Evolutionary conservation across 2,113 vertebrate genomes (phyloP).

Genomic region (Urocynchramus pylzowi): DNA sequence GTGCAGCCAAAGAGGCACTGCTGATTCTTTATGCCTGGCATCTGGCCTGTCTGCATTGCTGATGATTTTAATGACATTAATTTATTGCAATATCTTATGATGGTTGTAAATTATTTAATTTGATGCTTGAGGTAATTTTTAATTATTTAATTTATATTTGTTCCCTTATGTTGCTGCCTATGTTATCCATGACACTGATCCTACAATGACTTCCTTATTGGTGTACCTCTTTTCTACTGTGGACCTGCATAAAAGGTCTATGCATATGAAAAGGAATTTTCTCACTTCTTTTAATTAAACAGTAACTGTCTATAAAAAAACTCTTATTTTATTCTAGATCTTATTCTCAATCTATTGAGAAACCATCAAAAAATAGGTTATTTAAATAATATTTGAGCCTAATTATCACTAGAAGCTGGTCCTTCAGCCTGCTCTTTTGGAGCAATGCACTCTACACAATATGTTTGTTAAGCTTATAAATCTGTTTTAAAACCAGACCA

Average conservation of each 20-base stretch:
- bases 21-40: not conserved
- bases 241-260: not conserved
- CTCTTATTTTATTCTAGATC: not conserved
- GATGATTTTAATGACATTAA: not conserved
- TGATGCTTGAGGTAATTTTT: not conserved
- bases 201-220: not conserved
- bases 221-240: not conserved
- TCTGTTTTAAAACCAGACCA: not conserved
- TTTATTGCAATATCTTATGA: not conserved
- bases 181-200: not conserved
- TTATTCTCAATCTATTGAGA: not conserved
- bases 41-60: not conserved
- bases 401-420: not conserved
- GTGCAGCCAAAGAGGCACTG: not conserved
- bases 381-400: not conserved
- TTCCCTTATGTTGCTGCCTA: not conserved
- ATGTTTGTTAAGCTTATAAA: not conserved
- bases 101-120: slow-evolving; percentile 34
- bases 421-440: not conserved
- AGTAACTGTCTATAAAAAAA: not conserved
- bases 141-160: slow-evolving; percentile 50
- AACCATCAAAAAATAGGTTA: not conserved
- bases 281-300: not conserved
- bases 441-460: not conserved
- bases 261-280: not conserved